These are phyloP conservation scores for Rhabdophis nuchalis DNA, from an alignment of 2,797 vertebrate species.

Conservation along the genomic window DNA sequence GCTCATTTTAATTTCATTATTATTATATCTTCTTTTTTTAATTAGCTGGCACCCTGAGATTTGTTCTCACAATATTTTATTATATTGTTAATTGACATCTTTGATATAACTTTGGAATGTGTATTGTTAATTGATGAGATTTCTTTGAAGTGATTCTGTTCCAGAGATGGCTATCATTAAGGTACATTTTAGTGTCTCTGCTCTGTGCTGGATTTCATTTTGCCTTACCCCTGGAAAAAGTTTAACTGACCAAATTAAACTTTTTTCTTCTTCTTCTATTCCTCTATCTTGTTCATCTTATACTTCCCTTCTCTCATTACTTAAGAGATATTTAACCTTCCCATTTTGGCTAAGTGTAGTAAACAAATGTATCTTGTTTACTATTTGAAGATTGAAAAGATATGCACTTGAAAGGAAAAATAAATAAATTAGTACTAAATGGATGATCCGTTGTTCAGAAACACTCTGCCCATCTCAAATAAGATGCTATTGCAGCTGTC, in stretches of 20 bases:
- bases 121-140: not conserved
- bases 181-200: not conserved
- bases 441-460: not conserved
- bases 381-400: not conserved
- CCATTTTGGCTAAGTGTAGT: not conserved
- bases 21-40: not conserved
- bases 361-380: not conserved
- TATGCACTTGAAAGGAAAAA: not conserved
- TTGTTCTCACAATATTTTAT: not conserved
- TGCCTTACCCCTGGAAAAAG: not conserved
- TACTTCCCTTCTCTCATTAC: not conserved
- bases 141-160: not conserved
- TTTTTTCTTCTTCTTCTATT: not conserved
- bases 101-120: not conserved
- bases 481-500: not conserved
- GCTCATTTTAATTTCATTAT: not conserved
- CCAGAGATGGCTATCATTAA: not conserved
- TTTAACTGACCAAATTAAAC: not conserved
- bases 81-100: not conserved
- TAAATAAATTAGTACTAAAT: not conserved
- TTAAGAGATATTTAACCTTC: not conserved
- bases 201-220: not conserved
- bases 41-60: not conserved
- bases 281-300: not conserved
- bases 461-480: not conserved